phyloP scores from a whole-genome alignment of 2,113 vertebrate species.

The Erythrocercus mccallii region DNA sequence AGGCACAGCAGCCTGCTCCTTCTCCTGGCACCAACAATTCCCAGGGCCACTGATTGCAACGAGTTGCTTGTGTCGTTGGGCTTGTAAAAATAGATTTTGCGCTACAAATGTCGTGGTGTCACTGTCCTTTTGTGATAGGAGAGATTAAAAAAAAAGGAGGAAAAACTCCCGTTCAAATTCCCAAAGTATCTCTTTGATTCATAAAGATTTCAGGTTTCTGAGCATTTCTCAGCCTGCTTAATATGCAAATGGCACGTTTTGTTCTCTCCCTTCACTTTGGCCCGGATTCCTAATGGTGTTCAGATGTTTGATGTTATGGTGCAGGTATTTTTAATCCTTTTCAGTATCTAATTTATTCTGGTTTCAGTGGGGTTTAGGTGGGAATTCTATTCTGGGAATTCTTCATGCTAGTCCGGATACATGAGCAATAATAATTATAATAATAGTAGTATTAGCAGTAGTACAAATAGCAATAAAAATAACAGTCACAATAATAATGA shows the following conservation, averaged over 20 bases:
- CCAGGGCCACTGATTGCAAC: neutral
- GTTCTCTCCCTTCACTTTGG: neutral
- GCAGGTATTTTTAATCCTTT: neutral
- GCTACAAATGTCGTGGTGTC: neutral
- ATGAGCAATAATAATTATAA: neutral
- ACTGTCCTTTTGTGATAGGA: neutral
- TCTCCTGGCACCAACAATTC: slow-evolving; percentile 23
- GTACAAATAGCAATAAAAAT: neutral
- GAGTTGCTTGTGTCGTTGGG: neutral
- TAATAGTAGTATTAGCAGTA: neutral
- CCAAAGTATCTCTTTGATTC: neutral
- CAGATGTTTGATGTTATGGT: neutral
- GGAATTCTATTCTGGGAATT: neutral
- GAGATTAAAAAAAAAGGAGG: neutral
- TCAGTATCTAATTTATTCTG: neutral
- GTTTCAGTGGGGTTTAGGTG: neutral
- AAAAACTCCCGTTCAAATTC: neutral
- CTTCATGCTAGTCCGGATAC: neutral
- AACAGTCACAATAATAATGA: neutral
- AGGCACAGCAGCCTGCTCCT: slow-evolving; percentile 1
- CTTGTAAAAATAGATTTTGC: slow-evolving; percentile 17
- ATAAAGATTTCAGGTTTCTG: neutral
- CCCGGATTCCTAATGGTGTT: neutral
- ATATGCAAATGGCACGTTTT: neutral
- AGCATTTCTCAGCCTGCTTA: neutral